Evolutionary conservation across 2,888 invertebrate species (phyloP).

Genomic region (Aspidiotus destructor): DNA sequence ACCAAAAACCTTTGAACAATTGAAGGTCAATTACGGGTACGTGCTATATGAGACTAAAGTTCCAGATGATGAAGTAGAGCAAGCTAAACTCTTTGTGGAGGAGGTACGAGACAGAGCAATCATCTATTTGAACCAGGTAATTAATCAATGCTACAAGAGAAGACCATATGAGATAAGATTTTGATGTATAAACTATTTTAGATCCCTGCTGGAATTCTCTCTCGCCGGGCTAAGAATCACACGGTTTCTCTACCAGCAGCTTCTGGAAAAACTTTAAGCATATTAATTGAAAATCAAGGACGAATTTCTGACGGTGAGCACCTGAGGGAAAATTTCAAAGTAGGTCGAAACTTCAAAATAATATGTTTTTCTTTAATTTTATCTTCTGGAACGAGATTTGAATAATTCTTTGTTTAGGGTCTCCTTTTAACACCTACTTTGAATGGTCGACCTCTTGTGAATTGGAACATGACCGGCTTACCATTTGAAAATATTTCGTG

Average conservation of each 20-base stretch:
- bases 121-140: constrained; percentile 48
- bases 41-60: constrained; percentile 54
- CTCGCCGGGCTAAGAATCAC: neutral
- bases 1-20: constrained; percentile 55
- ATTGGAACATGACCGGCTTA: constrained; percentile 57
- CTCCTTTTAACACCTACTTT: neutral
- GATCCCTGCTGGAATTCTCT: constrained; percentile 30
- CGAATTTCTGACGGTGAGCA: constrained; percentile 57
- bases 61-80: constrained; percentile 40
- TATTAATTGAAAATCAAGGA: constrained; percentile 68
- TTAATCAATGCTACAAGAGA: neutral
- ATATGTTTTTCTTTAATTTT: too few species aligned
- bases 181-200: neutral
- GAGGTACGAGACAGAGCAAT: constrained; percentile 59
- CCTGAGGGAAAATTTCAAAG: constrained; percentile 40
- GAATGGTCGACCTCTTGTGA: neutral
- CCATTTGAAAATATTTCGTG: constrained; percentile 41
- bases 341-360: too few species aligned
- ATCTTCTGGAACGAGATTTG: too few species aligned
- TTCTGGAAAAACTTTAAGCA: constrained; percentile 40
- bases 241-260: neutral
- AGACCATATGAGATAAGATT: neutral
- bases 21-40: constrained; percentile 53
- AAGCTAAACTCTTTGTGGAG: constrained; percentile 46
- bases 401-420: neutral